Base-by-base conservation (phyloP, 2,113 vertebrate genomes). In the Microcebus griseorufus region DNA sequence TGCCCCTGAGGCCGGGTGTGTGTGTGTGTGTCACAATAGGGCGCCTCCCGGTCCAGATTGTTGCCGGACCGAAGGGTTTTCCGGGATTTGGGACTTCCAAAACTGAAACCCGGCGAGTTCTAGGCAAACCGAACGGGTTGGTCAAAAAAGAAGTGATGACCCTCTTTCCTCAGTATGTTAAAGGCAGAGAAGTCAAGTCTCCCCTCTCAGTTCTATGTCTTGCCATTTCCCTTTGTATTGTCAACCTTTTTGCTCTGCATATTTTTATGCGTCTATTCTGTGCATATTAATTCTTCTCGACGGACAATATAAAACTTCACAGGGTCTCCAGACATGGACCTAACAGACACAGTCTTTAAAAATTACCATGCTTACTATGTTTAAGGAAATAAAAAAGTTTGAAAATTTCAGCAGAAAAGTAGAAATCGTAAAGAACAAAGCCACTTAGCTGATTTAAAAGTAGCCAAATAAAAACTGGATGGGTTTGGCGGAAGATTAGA, bases 1-100 rank as follows among this genome's bases (percentile, higher is more conserved):
- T 5, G 3, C 5, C 2, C 0, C 20, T 32, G 12, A 20, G 16
- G 20, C 29, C 34, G 17, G 3, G 53, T 4, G 51, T 53, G 51
- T 14, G 51, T 14, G 51, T 51, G 51, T 51, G 51, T 45, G 45
- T 48, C 48, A 48, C 0, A 14, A 8, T 8, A 1, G 10, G 7
- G 65, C 3, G n/a, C 48, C 16, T 3, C 14, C 29, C 16, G 0
- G 4, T 23, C 32, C 6, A 27, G 16, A 23, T 42, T 64, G 3
- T 69, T 11, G 29, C 3, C 4, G 16, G 65, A 29, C 25, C 42
- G n/a, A 23, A 39, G 53, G 25, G 34, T 23, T 88, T 75, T n/a
- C 20, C 2, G 2, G 22, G 53, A 45, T 10, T 5, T 9, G 11
- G 60, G 73, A 20, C 32, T 69, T 53, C 22, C 51, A 27, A 8